phyloP scores from a whole-genome alignment of 2,113 vertebrate genomes.

The Lycocorax pyrrhopterus region DNA sequence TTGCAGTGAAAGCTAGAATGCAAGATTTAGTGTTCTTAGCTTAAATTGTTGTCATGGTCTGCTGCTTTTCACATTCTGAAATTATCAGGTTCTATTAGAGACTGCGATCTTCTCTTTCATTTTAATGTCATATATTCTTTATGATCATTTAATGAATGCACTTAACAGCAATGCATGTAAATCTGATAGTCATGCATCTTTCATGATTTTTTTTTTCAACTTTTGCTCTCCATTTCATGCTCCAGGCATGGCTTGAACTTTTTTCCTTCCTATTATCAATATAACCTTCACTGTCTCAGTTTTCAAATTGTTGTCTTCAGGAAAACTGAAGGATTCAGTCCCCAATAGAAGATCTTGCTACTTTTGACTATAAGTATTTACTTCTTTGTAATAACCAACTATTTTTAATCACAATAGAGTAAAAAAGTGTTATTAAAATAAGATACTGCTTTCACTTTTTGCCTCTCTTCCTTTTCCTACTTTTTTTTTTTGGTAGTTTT shows the following conservation, averaged over 20 bases:
- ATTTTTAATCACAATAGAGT: background rate
- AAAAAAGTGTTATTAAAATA: background rate
- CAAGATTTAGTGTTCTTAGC: background rate
- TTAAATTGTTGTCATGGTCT: slow-evolving; percentile 5
- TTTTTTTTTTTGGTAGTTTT: background rate
- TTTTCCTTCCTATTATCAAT: background rate
- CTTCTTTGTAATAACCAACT: background rate
- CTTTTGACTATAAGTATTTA: background rate
- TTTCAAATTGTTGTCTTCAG: background rate
- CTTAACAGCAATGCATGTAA: slow-evolving; percentile 18
- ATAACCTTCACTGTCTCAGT: background rate
- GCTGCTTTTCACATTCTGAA: background rate
- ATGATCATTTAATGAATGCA: slow-evolving; percentile 39
- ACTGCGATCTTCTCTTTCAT: background rate
- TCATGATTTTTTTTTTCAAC: slow-evolving; percentile 17
- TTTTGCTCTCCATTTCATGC: background rate
- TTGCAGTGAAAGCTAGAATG: background rate
- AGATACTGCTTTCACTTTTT: background rate
- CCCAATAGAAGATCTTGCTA: background rate
- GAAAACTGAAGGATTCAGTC: background rate
- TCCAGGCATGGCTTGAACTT: slow-evolving; percentile 3
- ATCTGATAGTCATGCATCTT: slow-evolving; percentile 23
- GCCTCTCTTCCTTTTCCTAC: background rate
- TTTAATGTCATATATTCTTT: slow-evolving; percentile 28
- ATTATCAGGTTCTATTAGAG: background rate